phyloP scores from a whole-genome alignment of 2,113 vertebrate genomes.

The Brienomyrus longianalis region DNA sequence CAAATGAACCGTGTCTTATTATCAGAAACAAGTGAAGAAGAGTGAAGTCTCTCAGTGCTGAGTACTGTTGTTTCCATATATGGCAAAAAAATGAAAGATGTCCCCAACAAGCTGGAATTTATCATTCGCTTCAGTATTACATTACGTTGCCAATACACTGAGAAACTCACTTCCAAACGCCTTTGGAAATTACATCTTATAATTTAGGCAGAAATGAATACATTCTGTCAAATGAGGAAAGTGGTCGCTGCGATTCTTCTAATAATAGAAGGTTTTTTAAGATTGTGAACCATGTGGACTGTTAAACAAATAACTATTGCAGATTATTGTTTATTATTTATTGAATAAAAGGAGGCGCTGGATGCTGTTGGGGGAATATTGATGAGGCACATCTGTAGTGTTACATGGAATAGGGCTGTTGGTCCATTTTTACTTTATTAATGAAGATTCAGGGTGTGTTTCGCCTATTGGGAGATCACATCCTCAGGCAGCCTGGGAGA shows the following conservation, averaged over 20 bases:
- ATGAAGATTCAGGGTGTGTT: background rate
- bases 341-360: background rate
- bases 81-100: background rate
- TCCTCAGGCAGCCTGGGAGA: background rate
- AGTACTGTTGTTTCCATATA: background rate
- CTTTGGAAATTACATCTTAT: background rate
- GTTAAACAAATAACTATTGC: background rate
- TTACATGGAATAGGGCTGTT: background rate
- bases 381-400: background rate
- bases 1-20: background rate
- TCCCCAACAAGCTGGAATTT: background rate
- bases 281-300: background rate
- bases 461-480: background rate
- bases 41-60: background rate
- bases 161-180: background rate
- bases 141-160: background rate
- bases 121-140: background rate
- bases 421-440: background rate
- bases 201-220: background rate
- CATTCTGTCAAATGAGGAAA: background rate
- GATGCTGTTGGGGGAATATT: background rate
- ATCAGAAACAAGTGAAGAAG: background rate
- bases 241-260: background rate
- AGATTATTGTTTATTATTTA: background rate
- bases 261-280: background rate